Base-by-base conservation (phyloP, 1,140 invertebrate genomes). In the Cataglyphis hispanica region DNA sequence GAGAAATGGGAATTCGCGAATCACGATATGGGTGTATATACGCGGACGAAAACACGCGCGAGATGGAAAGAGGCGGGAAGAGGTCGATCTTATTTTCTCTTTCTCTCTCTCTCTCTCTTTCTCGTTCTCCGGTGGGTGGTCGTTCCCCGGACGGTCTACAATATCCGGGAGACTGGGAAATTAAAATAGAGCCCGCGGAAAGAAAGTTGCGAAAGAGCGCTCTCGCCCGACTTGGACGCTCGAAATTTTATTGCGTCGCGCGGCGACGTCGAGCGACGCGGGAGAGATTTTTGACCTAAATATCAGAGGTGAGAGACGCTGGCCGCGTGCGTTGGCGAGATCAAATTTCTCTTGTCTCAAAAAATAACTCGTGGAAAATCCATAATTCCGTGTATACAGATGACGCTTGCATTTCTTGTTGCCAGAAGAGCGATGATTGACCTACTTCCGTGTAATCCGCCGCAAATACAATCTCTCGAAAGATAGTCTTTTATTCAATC, bases 211-310 rank as follows among this genome's bases (percentile, higher is more conserved):
- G 63, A 87, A 69, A 81, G 87, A 85, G 61, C 67, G 76, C 81
- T 72, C 69, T 69, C 84, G 87, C 74, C 60, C 60, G 70, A 22
- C 63, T 87, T 88, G 66, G 70, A 89, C 90, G 77, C 86, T 84
- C 86, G 56, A 84, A 88, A 90, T 91, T 91, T 86, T 87, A 92
- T 89, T 90, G 88, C 91, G 91, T 69, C 87, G 85, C 84, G 92
- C 37, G 86, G 76, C 76, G 61, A 53, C 27, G 78, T 10, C 64
- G 72, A 86, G 63, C 93, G 90, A 93, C 81, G 93, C 91, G 93
- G 94, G 93, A 94, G 94, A 93, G 91, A 87, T 91, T 92, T 92
- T 91, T 94, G 93, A 94, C 94, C 94, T 85, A 94, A 90, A 94
- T 94, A 87, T 90, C 88, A 89, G 86, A 84, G 72, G 84, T 86